Evolutionary conservation across 2,797 vertebrate species (phyloP).

Genomic region (Sebastes reedi): DNA sequence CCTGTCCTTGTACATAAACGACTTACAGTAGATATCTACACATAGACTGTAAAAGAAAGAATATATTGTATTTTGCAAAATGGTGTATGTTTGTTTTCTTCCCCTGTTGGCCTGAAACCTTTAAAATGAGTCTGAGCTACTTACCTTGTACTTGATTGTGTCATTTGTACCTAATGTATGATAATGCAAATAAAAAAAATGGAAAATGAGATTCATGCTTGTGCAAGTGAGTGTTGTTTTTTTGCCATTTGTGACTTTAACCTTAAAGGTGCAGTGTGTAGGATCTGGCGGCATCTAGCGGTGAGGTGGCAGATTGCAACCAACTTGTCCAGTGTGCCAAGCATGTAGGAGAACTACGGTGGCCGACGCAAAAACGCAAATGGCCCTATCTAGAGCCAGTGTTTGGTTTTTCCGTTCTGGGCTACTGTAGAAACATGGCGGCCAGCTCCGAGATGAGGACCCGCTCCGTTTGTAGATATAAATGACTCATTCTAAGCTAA

Average conservation of each 20-base stretch:
- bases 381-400: not conserved
- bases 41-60: conserved; percentile 72
- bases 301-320: not conserved
- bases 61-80: conserved; percentile 80
- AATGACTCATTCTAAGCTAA: not conserved
- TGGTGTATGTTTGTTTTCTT: conserved; percentile 68
- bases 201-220: conserved; percentile 46
- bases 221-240: not conserved
- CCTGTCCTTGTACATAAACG: conserved; percentile 70
- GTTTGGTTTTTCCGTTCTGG: not conserved
- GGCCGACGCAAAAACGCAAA: not conserved
- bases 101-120: conserved; percentile 71
- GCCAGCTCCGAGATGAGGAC: not conserved
- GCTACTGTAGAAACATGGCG: not conserved
- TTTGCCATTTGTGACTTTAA: not conserved
- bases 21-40: conserved; percentile 64
- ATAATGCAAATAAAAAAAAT: conserved; percentile 82
- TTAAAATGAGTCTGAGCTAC: conserved; percentile 76
- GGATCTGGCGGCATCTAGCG: not conserved
- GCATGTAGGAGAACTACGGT: not conserved
- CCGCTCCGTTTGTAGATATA: not conserved
- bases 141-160: conserved; percentile 80
- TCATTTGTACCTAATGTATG: conserved; percentile 86
- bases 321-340: not conserved
- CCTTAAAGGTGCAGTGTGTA: not conserved